Conservation (phyloP, 2,797 vertebrate species). For the Cyprinella venusta region DNA sequence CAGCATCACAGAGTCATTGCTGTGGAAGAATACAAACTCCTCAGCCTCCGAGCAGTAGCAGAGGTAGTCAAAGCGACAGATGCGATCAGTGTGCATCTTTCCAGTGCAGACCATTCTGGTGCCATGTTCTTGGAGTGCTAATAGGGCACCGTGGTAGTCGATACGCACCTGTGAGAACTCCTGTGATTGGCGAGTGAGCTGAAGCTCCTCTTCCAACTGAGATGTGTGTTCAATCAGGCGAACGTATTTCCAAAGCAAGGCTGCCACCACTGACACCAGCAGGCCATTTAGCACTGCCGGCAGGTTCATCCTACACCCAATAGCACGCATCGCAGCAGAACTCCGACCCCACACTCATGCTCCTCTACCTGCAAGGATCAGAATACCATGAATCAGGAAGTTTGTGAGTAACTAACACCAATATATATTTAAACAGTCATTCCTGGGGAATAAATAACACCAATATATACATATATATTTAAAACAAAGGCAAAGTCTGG, state of each 20-base stretch:
- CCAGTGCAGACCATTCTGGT: conserved; percentile 97
- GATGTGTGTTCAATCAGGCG: conserved; percentile 85
- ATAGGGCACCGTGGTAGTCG: conserved; percentile 91
- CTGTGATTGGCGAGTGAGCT: conserved; percentile 82
- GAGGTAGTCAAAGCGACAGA: conserved; percentile 95
- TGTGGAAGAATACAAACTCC: conserved; percentile 97
- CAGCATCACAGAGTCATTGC: conserved; percentile 92
- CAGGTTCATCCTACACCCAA: conserved; percentile 89
- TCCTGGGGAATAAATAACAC: background rate
- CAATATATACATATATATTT: background rate
- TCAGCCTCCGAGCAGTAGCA: conserved; percentile 94
- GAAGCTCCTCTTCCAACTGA: conserved; percentile 88
- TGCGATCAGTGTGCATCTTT: conserved; percentile 95
- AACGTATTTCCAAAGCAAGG: conserved; percentile 94
- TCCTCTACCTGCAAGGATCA: conserved; percentile 67
- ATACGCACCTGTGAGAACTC: conserved; percentile 83
- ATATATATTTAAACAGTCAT: background rate
- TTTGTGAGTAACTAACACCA: background rate
- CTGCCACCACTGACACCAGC: conserved; percentile 90
- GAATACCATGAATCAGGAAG: background rate
- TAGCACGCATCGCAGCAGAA: conserved; percentile 76
- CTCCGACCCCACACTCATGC: conserved; percentile 63
- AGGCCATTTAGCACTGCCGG: conserved; percentile 90
- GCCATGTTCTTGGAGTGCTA: conserved; percentile 87
- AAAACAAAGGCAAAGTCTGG: too few relatives aligned